Percentiles rank a stretch among this genome's conserved stretches.
These are phyloP conservation scores for Ormyrus rosae DNA, from an alignment of 2,888 invertebrate species.

Conservation along the genomic window DNA sequence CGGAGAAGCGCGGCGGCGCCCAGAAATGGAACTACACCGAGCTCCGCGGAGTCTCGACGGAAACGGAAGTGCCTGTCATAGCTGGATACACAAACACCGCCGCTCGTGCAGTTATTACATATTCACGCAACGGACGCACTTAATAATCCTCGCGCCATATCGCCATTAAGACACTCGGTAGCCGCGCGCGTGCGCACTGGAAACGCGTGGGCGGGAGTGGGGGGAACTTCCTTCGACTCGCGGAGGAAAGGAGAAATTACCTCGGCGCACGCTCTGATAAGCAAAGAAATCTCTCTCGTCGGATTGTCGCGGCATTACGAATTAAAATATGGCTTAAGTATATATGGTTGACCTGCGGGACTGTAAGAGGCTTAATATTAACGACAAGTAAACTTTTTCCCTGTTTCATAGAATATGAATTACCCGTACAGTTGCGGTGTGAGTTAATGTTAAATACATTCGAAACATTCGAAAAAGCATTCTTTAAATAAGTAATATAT, in stretches of 20 bases:
- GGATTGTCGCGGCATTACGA: too few species aligned
- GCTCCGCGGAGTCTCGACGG: slow-evolving; percentile 61
- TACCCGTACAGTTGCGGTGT: too few species aligned
- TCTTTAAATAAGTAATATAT: too few species aligned
- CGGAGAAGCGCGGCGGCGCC: neutral
- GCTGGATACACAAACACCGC: slow-evolving; percentile 72
- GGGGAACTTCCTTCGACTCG: neutral
- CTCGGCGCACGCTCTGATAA: slow-evolving; percentile 5
- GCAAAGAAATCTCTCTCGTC: neutral
- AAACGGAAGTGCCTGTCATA: slow-evolving; percentile 75
- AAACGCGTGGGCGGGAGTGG: neutral
- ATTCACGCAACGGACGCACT: slow-evolving; percentile 71
- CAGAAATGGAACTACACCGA: slow-evolving; percentile 21
- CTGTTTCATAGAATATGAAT: too few species aligned
- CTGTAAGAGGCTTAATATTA: too few species aligned
- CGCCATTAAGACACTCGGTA: slow-evolving; percentile 24
- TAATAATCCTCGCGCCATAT: slow-evolving; percentile 60
- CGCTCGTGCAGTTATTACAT: slow-evolving; percentile 65
- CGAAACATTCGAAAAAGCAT: too few species aligned
- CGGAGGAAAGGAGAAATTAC: slow-evolving; percentile 14
- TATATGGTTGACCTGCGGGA: too few species aligned
- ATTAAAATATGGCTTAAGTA: too few species aligned
- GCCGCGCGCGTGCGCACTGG: neutral
- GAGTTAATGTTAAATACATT: too few species aligned
- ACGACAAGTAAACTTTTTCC: too few species aligned